Percentiles rank a stretch among this genome's conserved stretches.
Evolutionary conservation across 2,888 invertebrate genomes (phyloP).

Genomic region (Nemotelus nigrinus): DNA sequence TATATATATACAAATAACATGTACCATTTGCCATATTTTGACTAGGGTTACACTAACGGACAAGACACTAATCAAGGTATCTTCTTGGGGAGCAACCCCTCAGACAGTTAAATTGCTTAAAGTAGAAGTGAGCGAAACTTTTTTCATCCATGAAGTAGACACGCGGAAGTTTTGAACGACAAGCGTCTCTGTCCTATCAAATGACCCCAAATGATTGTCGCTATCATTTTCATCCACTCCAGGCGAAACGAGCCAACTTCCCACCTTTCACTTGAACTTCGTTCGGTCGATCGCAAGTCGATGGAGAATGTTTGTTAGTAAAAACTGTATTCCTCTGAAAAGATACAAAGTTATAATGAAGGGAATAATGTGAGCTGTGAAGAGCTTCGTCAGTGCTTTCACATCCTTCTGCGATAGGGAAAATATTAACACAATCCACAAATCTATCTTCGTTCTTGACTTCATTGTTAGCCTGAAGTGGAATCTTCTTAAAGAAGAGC

Average conservation of each 20-base stretch:
- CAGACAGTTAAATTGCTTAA: too few species aligned
- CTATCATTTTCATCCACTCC: conserved; percentile 3
- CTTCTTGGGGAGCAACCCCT: too few species aligned
- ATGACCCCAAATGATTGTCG: neutral
- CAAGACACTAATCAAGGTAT: too few species aligned
- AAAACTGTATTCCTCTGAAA: conserved; percentile 1
- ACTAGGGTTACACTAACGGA: too few species aligned
- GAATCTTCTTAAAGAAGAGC: too few species aligned
- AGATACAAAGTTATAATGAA: conserved; percentile 27
- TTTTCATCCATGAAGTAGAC: too few species aligned
- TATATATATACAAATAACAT: too few species aligned
- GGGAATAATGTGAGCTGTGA: conserved; percentile 14
- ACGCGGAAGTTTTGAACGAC: too few species aligned
- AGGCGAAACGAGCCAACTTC: conserved; percentile 7
- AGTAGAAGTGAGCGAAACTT: too few species aligned
- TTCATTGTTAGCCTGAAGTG: neutral
- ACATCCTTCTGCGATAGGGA: neutral
- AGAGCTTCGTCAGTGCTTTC: neutral
- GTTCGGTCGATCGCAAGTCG: neutral
- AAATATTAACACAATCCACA: conserved; percentile 20
- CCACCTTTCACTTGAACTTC: conserved; percentile 18
- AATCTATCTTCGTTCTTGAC: neutral
- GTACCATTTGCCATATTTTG: too few species aligned
- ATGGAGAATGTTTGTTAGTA: neutral
- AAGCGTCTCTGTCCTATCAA: neutral